These are phyloP conservation scores for Pelodytes ibericus DNA, from an alignment of 2,797 vertebrate species.

Conservation along the genomic window DNA sequence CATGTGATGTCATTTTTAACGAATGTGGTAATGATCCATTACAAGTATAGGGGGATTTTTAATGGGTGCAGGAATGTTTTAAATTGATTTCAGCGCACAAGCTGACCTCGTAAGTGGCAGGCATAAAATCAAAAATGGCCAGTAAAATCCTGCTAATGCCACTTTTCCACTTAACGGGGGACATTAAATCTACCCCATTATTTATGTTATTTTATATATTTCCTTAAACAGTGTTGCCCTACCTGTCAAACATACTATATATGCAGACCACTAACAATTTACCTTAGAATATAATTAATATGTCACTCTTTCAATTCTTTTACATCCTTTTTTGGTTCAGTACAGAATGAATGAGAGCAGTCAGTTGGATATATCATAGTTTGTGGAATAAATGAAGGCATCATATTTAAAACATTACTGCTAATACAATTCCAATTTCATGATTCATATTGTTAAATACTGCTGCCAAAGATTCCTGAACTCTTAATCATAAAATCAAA, in stretches of 20 bases:
- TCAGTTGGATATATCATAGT: neutral
- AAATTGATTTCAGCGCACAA: too few species aligned
- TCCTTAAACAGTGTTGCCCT: too few species aligned
- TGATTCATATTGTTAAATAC: neutral
- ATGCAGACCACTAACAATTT: neutral
- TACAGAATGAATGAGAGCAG: neutral
- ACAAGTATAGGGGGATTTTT: too few species aligned
- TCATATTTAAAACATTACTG: neutral
- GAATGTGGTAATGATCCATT: too few species aligned
- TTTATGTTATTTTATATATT: too few species aligned
- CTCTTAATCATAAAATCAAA: slow-evolving; percentile 32
- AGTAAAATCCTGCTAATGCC: too few species aligned
- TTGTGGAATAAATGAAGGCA: neutral
- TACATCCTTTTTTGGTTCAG: neutral
- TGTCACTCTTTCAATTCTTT: neutral
- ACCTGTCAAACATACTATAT: neutral
- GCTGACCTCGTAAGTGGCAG: too few species aligned
- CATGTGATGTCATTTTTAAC: too few species aligned
- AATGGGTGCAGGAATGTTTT: too few species aligned
- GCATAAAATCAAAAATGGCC: too few species aligned
- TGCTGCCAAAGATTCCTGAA: neutral
- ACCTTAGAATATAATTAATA: neutral
- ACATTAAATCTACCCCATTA: too few species aligned
- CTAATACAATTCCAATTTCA: neutral
- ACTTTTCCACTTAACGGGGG: too few species aligned